Evolutionary conservation across 2,113 vertebrate genomes (phyloP), one percentile per base, ranked within the genome.

Genomic region (Syrmaticus mikado): DNA sequence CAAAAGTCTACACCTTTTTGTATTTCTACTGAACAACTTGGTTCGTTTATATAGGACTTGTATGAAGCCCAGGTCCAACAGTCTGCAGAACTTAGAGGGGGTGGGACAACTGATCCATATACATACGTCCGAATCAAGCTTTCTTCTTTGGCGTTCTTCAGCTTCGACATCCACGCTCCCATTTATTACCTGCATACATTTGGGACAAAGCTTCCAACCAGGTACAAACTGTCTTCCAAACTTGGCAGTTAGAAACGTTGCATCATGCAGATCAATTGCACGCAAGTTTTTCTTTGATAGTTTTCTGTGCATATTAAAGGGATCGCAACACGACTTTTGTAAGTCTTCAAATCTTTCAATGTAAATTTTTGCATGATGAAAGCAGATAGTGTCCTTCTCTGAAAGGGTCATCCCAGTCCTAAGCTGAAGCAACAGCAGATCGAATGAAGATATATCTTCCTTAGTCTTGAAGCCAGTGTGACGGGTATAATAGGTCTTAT

Each of bases 201-300:
- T 98, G 87, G 97, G 96, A 92, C 98, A 98, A 73, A 98, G 97
- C 40, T 98, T 98, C 98, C 98, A 98, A 45, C 98, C 98, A 92
- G 98, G 98, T 41, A 98, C 97, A 83, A 98, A 98, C 67, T 98
- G 98, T 41, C 97, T 97, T 82, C 97, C 97, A 87, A 98, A 98
- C 91, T 97, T 98, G 85, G 98, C 97, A 60, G 97, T 98, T 41
- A 98, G 94, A 76, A 98, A 98, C 91, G 97, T 83, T 52, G 97
- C 97, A 22, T 98, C 98, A 78, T 98, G 97, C 60, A 98, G 96
- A 60, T 98, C 98, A 79, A 98, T 98, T 5, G 97, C 94, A 81
- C 97, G 92, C 60, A 98, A 90, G 79, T 91, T 98, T 81, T 98
- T 98, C 96, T 98, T 98, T 9, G 98, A 96, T 4, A 97, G 64